phyloP scores from a whole-genome alignment of 2,888 invertebrate genomes.

The Zygothrica quintamaculata region DNA sequence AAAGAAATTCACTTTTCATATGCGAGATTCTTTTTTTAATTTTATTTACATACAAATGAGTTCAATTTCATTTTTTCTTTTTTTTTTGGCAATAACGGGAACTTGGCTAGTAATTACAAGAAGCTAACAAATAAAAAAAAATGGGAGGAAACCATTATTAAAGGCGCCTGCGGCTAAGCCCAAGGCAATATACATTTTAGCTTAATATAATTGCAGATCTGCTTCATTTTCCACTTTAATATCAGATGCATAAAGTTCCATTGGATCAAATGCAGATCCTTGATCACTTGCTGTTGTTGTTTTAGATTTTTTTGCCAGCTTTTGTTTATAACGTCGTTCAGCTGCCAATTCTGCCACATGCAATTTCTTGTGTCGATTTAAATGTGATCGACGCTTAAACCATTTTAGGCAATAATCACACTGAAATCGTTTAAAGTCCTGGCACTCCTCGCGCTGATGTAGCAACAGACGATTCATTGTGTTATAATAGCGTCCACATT shows the following conservation, averaged over 20 bases:
- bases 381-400: conserved; percentile 82
- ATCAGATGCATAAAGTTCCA: conserved; percentile 49
- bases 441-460: conserved; percentile 80
- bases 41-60: conserved; percentile 38
- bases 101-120: conserved; percentile 55
- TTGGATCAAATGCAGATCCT: conserved; percentile 42
- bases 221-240: conserved; percentile 61
- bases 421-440: conserved; percentile 75
- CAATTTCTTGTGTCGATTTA: conserved; percentile 81
- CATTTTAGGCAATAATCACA: conserved; percentile 79
- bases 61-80: conserved; percentile 19
- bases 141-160: too few relatives aligned
- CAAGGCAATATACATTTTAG: not conserved
- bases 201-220: conserved; percentile 51
- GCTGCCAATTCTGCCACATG: conserved; percentile 73
- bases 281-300: conserved; percentile 8
- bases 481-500: conserved; percentile 85
- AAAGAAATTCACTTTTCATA: conserved; percentile 32
- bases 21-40: conserved; percentile 38
- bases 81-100: conserved; percentile 69
- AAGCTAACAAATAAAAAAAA: conserved; percentile 17
- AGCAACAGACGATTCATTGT: conserved; percentile 72
- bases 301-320: conserved; percentile 16
- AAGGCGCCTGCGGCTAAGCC: not conserved
- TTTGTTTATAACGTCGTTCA: conserved; percentile 43